Base-by-base conservation (phyloP, 2,888 invertebrate genomes). In the Ceraclea dissimilis region DNA sequence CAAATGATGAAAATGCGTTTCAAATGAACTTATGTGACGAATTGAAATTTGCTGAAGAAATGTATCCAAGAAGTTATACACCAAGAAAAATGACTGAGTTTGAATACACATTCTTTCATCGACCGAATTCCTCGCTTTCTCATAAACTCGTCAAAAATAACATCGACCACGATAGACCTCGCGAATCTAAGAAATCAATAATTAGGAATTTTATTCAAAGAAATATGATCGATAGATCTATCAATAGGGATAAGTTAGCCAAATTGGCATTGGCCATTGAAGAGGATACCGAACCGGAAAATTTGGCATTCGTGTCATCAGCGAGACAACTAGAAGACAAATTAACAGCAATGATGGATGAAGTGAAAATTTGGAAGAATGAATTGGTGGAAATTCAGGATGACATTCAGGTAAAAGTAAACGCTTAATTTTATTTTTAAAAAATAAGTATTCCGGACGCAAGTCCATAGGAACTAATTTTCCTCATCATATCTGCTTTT, bases 361-460 rank as follows among this genome's bases (percentile, higher is more conserved):
- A 76, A 68, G 75, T 76, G 10, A 68, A 75, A 19, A 69, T 68
- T 56, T 70, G 78, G 63, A 76, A 75, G 69, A 69, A 67, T 63
- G 74, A 76, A 70, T 68, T 78, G 66, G 73, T 74, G 10, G 74
- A 69, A 66, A 77, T 77, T 66, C 74, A 75, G 64, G 70, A 71
- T 60, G 77, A 77, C 71, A 72, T 78, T 68, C 76, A 78, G 75
- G 78, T 78, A 20, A 56, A 49, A 39, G n/a, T n/a, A n/a, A n/a
- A n/a, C n/a, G n/a, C n/a, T n/a, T n/a, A n/a, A n/a, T n/a, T n/a
- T n/a, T n/a, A n/a, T n/a, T n/a, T 50, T 33, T 31, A 16, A 18
- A 5, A 50, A 26, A 26, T 31, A 13, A 44, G 8, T 16, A 44
- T 13, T n/a, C n/a, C n/a, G n/a, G n/a, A n/a, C n/a, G n/a, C n/a